Evolutionary conservation across 1,140 invertebrate genomes (phyloP), one percentile per base, ranked within the genome.

Genomic region (Drosophila simulans): DNA sequence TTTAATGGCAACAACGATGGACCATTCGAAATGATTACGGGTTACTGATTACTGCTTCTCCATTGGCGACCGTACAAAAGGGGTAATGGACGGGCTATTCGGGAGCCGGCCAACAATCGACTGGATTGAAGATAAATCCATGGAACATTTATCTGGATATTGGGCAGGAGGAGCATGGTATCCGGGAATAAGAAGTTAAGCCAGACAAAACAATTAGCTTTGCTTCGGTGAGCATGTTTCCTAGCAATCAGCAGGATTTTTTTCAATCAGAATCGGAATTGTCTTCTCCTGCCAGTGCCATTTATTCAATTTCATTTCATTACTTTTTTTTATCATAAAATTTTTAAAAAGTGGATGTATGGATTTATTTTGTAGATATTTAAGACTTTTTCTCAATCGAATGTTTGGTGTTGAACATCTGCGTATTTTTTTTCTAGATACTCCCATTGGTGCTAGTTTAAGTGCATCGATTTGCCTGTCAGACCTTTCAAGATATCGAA

Each of bases 11-110:
- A 56, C 62, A 76, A 76, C 54, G 39, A 76, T 76, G 72, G 52
- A 55, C 51, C 70, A 64, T 74, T 75, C 43, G 51, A 69, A 75
- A 69, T 77, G 78, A 81, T 81, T 72, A 81, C 66, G 66, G 66
- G 42, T 51, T 66, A 77, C 72, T 77, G 79, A 78, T 81, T 82
- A 78, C 80, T 58, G 73, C 66, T 56, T 27, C 64, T 42, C 59
- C 27, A 52, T 10, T 13, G 43, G 35, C 42, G 4, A n/a, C 49
- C 12, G 34, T 17, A 60, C 22, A 4, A 34, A 59, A 42, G 59
- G 54, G 59, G 56, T 37, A 51, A 54, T 39, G 49, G 15, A 35
- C 49, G 49, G 48, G 10, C 3, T 5, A 48, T 46, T 46, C 45
- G n/a, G 40, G 15, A 42, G 40, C 12, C 35, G 27, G 27, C 42